phyloP scores from a whole-genome alignment of 2,888 invertebrate genomes.

The Eugnorisma glareosa region DNA sequence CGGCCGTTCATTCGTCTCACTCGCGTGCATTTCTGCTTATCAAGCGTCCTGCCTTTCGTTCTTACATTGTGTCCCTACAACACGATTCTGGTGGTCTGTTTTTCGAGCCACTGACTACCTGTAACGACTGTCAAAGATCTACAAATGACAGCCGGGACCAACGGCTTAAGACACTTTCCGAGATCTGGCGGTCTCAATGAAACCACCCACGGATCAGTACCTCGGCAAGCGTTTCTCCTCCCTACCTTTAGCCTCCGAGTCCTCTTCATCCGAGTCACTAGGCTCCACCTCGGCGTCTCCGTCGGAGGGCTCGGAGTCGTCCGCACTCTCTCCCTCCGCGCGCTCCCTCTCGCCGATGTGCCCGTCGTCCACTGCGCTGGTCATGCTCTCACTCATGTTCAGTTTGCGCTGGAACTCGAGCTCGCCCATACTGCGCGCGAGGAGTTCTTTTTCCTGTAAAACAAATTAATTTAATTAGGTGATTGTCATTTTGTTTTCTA shows the following conservation, averaged over 20 bases:
- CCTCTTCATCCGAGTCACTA: slow-evolving; percentile 91
- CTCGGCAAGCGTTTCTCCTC: not conserved
- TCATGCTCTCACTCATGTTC: slow-evolving; percentile 83
- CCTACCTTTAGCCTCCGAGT: slow-evolving; percentile 91
- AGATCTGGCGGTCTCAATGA: not conserved
- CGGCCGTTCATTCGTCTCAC: too few species aligned
- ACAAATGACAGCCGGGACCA: not conserved
- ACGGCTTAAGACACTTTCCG: not conserved
- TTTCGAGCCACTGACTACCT: not conserved
- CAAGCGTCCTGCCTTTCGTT: too few species aligned
- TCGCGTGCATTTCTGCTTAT: too few species aligned
- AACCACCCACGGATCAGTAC: not conserved
- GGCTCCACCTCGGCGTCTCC: slow-evolving; percentile 90
- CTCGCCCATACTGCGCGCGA: slow-evolving; percentile 88
- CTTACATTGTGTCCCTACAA: too few species aligned
- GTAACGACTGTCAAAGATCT: not conserved
- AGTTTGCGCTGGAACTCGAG: slow-evolving; percentile 86
- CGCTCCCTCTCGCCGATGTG: slow-evolving; percentile 89
- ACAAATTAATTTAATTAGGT: not conserved
- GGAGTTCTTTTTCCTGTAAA: slow-evolving; percentile 88
- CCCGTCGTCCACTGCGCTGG: slow-evolving; percentile 73
- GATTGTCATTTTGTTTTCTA: not conserved
- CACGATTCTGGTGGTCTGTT: not conserved
- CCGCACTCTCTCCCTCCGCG: slow-evolving; percentile 90
- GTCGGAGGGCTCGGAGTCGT: slow-evolving; percentile 90